Conservation (phyloP, 2,888 invertebrate genomes). For the Lithophane leautieri region DNA sequence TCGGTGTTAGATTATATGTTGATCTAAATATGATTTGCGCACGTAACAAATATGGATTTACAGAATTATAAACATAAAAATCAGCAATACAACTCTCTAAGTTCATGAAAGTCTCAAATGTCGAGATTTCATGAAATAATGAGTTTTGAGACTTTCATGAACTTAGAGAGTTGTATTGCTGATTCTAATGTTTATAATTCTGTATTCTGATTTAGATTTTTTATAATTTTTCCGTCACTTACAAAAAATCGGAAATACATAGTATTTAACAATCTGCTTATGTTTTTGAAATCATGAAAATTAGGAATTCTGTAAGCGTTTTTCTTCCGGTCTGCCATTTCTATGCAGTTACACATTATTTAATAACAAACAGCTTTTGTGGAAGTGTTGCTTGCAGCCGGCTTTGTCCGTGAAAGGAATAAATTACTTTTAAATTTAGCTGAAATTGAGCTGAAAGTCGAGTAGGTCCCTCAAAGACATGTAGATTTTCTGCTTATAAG, state of each 20-base stretch:
- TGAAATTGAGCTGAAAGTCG: conserved; percentile 15
- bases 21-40: too few species aligned
- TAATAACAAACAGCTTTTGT: conserved; percentile 13
- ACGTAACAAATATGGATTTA: too few species aligned
- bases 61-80: too few species aligned
- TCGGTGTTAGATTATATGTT: too few species aligned
- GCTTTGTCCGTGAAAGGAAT: conserved; percentile 37
- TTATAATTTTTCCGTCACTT: too few species aligned
- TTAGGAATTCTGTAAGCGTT: neutral
- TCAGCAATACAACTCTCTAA: too few species aligned
- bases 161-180: too few species aligned
- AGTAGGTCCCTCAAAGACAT: conserved; percentile 1
- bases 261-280: neutral
- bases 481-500: conserved; percentile 7
- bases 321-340: neutral
- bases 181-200: too few species aligned
- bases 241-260: too few species aligned
- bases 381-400: conserved; percentile 15
- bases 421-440: conserved; percentile 30
- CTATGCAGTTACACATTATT: conserved; percentile 12
- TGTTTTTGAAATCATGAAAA: neutral
- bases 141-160: too few species aligned
- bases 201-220: too few species aligned
- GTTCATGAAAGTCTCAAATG: too few species aligned
- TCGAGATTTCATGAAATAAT: neutral